Percentiles rank a stretch among this genome's conserved stretches.
These are phyloP conservation scores for Therioaphis trifolii DNA, from an alignment of 2,888 invertebrate species.

Conservation along the genomic window DNA sequence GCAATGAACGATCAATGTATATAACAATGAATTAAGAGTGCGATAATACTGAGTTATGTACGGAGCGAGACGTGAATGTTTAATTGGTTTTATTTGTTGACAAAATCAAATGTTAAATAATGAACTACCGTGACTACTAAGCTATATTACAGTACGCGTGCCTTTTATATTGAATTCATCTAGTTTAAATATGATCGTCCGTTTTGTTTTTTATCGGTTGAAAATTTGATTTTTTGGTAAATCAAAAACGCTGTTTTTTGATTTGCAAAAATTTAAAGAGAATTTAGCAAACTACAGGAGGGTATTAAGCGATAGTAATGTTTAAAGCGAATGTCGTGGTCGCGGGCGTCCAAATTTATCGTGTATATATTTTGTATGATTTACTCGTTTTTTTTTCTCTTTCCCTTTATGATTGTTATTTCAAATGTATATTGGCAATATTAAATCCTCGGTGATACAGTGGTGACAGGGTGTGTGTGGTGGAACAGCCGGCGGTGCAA, in stretches of 20 bases:
- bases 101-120: no score
- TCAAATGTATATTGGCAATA: constrained; percentile 52
- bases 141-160: no score
- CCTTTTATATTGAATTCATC: no score
- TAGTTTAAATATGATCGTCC: no score
- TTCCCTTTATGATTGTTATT: constrained; percentile 57
- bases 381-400: background rate
- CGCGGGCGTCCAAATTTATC: background rate
- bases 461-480: background rate
- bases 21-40: no score
- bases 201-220: background rate
- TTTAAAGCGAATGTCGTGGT: constrained; percentile 52
- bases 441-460: constrained; percentile 43
- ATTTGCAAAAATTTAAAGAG: no score
- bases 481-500: constrained; percentile 50
- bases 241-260: constrained; percentile 1
- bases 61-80: no score
- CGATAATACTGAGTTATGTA: no score
- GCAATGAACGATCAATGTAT: no score
- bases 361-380: constrained; percentile 16
- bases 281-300: constrained; percentile 35
- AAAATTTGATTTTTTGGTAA: background rate
- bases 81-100: no score
- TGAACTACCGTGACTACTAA: no score
- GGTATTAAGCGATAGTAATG: constrained; percentile 25